Evolutionary conservation across 2,888 invertebrate species (phyloP).

Genomic region (Melinaea menophilus): DNA sequence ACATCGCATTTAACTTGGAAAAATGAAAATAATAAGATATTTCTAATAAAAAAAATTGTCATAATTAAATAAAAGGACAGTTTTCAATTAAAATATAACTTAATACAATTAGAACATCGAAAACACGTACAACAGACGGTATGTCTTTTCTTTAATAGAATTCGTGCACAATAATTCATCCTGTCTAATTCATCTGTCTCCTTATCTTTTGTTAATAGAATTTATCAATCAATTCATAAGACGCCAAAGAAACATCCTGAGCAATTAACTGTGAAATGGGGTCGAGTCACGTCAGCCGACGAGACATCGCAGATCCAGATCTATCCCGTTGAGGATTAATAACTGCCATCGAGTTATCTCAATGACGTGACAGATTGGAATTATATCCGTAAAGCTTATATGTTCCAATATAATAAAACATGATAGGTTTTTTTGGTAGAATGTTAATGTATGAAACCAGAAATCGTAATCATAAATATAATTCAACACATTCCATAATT

Average conservation of each 20-base stretch:
- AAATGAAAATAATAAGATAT: too few species aligned
- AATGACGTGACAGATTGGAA: slow-evolving; percentile 23
- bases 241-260: slow-evolving; percentile 22
- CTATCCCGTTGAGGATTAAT: slow-evolving; percentile 21
- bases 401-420: neutral
- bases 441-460: too few species aligned
- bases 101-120: too few species aligned
- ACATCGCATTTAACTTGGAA: too few species aligned
- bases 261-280: slow-evolving; percentile 51
- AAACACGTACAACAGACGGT: too few species aligned
- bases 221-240: neutral
- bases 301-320: slow-evolving; percentile 39
- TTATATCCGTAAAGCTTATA: slow-evolving; percentile 13
- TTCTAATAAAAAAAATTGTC: too few species aligned
- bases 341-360: slow-evolving; percentile 21
- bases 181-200: neutral
- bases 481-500: too few species aligned
- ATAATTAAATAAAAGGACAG: too few species aligned
- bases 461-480: too few species aligned
- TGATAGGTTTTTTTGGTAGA: too few species aligned
- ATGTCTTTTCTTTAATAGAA: neutral
- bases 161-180: neutral
- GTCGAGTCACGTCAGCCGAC: slow-evolving; percentile 42
- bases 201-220: neutral
- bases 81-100: too few species aligned